phyloP scores from a whole-genome alignment of 2,888 invertebrate genomes.

The Operophtera brumata region DNA sequence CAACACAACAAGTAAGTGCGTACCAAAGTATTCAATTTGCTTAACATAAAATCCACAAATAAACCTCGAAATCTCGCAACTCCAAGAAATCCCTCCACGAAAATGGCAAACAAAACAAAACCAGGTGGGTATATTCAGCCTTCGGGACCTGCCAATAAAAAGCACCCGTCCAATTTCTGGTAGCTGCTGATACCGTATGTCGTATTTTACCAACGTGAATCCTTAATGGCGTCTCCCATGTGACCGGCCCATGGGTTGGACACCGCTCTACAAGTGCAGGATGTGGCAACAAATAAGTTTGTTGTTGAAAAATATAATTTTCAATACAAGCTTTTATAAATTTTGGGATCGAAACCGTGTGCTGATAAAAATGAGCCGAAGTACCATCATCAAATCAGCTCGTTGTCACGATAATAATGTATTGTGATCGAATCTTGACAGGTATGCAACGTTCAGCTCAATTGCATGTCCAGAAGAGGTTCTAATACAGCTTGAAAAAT shows the following conservation, averaged over 20 bases:
- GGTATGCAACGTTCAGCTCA: too few species aligned
- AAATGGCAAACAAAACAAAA: slow-evolving; percentile 38
- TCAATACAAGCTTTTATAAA: too few species aligned
- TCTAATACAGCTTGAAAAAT: too few species aligned
- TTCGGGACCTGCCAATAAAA: slow-evolving; percentile 51
- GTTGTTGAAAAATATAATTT: too few species aligned
- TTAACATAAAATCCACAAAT: slow-evolving; percentile 18
- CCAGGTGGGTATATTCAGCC: slow-evolving; percentile 46
- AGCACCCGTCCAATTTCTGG: slow-evolving; percentile 63
- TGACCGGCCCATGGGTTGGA: slow-evolving; percentile 36
- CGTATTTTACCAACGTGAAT: slow-evolving; percentile 60
- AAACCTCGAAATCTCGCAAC: slow-evolving; percentile 11
- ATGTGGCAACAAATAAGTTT: not conserved
- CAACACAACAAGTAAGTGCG: not conserved
- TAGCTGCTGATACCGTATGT: slow-evolving; percentile 57
- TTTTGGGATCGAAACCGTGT: too few species aligned
- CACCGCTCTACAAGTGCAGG: not conserved
- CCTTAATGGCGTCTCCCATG: slow-evolving; percentile 60
- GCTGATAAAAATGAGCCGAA: too few species aligned
- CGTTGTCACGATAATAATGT: too few species aligned
- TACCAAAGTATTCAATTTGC: slow-evolving; percentile 8
- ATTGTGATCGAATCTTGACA: too few species aligned
- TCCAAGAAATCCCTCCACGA: slow-evolving; percentile 18
- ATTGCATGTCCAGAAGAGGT: too few species aligned
- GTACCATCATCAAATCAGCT: too few species aligned